Conservation (phyloP, 1,140 invertebrate genomes). For the Aleiodes sp. region DNA sequence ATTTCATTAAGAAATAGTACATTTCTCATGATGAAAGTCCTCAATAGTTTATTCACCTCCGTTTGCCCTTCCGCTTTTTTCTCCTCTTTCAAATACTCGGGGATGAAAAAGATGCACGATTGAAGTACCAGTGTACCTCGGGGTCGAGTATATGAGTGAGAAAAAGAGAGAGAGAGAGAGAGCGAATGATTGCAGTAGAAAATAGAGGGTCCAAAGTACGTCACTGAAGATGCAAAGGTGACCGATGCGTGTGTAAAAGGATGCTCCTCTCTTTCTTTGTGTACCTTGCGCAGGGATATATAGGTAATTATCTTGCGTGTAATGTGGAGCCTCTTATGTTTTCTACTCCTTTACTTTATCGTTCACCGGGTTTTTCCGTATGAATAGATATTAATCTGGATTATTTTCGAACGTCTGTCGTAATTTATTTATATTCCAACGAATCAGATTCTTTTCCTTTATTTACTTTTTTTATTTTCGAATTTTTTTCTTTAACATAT, state of each 20-base stretch:
- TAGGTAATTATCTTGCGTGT: not conserved
- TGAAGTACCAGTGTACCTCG: not conserved
- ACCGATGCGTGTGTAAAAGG: slow-evolving; percentile 45
- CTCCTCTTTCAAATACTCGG: not conserved
- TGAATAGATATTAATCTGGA: slow-evolving; percentile 19
- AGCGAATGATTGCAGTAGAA: slow-evolving; percentile 17
- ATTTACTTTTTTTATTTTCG: too few species aligned
- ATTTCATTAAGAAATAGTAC: slow-evolving; percentile 15
- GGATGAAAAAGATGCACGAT: slow-evolving; percentile 21
- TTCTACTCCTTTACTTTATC: slow-evolving; percentile 20
- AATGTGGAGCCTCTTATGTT: slow-evolving; percentile 19
- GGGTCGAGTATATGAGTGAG: slow-evolving; percentile 3
- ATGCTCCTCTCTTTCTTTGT: slow-evolving; percentile 26
- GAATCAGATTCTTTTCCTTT: not conserved
- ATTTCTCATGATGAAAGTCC: slow-evolving; percentile 21
- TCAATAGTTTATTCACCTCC: slow-evolving; percentile 34
- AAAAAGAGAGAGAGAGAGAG: too few species aligned
- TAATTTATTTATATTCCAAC: slow-evolving; percentile 19
- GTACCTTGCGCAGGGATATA: not conserved
- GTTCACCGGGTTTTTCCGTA: slow-evolving; percentile 27
- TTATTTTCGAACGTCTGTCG: slow-evolving; percentile 21
- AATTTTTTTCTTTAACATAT: too few species aligned
- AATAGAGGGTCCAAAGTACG: slow-evolving; percentile 35
- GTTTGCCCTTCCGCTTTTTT: not conserved
- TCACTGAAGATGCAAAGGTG: slow-evolving; percentile 37